Percentiles rank a stretch among this genome's conserved stretches.
Conservation (phyloP, 2,113 vertebrate genomes). For the Phalacrocorax aristotelis region DNA sequence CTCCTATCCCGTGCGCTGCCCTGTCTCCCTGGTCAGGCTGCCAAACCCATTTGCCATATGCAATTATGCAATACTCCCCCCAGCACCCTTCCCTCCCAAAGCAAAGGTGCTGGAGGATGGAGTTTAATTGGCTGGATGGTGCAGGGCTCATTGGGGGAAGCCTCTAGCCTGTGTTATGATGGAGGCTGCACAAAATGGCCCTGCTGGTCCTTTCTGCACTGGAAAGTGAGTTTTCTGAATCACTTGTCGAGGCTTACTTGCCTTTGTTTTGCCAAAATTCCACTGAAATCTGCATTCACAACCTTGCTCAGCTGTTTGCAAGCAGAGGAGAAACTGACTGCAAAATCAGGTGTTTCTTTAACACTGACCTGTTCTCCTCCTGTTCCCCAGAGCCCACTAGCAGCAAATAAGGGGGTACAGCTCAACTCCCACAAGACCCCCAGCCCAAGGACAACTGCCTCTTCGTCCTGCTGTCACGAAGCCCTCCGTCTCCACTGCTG, state of each 20-base stretch:
- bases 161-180: background rate
- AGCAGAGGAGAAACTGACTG: background rate
- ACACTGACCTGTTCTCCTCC: background rate
- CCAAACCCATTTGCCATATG: background rate
- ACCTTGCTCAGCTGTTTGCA: background rate
- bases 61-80: background rate
- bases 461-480: background rate
- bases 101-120: background rate
- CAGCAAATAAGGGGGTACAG: background rate
- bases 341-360: background rate
- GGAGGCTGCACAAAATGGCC: background rate
- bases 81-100: background rate
- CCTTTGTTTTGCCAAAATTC: background rate
- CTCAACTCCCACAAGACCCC: background rate
- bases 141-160: rapidly evolving
- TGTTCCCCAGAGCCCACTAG: background rate
- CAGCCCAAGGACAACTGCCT: background rate
- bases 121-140: rapidly evolving
- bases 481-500: background rate
- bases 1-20: background rate
- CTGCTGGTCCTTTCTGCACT: background rate
- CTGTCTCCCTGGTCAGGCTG: background rate
- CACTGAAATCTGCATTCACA: background rate
- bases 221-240: background rate
- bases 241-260: background rate